Evolutionary conservation across 2,888 invertebrate species (phyloP).

Genomic region (Sussaba pulchella): DNA sequence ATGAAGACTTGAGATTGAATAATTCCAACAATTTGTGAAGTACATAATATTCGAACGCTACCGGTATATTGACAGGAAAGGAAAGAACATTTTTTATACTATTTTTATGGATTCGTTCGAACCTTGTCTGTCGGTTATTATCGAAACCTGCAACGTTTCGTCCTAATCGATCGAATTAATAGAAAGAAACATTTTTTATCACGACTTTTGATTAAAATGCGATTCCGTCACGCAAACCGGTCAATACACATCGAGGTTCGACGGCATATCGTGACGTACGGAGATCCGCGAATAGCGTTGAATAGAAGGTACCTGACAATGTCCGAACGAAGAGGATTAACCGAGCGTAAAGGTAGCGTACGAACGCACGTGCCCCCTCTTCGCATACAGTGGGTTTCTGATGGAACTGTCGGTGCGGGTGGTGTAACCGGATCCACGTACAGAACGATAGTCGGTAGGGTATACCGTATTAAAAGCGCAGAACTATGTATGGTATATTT

Average conservation of each 20-base stretch:
- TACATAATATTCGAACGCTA: no score
- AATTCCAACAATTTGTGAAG: no score
- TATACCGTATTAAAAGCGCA: slow-evolving; percentile 24
- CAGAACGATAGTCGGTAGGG: background rate
- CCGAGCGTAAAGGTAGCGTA: slow-evolving; percentile 57
- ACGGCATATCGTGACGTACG: background rate
- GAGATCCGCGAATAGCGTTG: background rate
- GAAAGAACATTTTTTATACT: no score
- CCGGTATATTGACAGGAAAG: no score
- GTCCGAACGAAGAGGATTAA: slow-evolving; percentile 55
- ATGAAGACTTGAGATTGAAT: no score
- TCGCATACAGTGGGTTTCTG: slow-evolving; percentile 37
- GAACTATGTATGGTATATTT: no score
- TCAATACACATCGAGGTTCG: background rate
- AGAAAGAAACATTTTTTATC: background rate
- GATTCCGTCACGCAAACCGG: background rate
- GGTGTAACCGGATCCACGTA: slow-evolving; percentile 35
- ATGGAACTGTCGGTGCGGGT: slow-evolving; percentile 17
- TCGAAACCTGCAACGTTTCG: no score
- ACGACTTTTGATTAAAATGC: background rate
- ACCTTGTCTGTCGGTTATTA: no score
- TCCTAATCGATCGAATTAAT: background rate
- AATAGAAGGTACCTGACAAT: slow-evolving; percentile 48
- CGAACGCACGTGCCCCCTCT: slow-evolving; percentile 41
- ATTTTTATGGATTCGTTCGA: no score